These are phyloP conservation scores for Caenorhabditis inopinata DNA, from an alignment of 1,140 invertebrate species.

Conservation along the genomic window DNA sequence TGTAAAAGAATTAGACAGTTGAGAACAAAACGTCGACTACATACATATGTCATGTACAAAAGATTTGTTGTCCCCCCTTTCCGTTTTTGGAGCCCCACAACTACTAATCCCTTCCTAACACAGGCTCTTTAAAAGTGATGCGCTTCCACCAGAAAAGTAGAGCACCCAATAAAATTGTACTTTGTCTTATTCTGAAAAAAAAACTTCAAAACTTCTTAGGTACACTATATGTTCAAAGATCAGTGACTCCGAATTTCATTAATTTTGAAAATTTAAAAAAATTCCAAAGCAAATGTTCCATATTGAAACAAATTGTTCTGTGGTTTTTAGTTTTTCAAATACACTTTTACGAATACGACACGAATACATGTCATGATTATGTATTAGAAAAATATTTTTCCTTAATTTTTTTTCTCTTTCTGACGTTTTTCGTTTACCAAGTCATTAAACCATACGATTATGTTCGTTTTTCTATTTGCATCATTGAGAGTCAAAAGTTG, in stretches of 20 bases:
- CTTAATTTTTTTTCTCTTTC: not conserved
- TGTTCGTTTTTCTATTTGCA: not conserved
- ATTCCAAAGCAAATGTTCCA: no score
- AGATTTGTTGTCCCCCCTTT: constrained; percentile 19
- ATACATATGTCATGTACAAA: constrained; percentile 31
- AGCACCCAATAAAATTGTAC: constrained; percentile 13
- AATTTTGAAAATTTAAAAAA: not conserved
- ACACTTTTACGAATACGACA: no score
- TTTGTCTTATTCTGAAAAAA: constrained; percentile 10
- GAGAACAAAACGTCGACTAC: constrained; percentile 16
- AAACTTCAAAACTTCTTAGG: not conserved
- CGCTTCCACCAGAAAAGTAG: not conserved
- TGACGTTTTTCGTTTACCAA: not conserved
- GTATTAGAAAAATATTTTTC: no score
- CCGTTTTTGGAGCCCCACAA: not conserved
- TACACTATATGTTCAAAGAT: not conserved
- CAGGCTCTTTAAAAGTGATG: not conserved
- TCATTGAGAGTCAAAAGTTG: constrained; percentile 24
- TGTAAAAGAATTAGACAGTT: constrained; percentile 30
- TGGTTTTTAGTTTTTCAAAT: no score
- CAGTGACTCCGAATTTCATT: not conserved
- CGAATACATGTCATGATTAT: no score
- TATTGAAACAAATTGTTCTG: no score
- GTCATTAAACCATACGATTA: constrained; percentile 12
- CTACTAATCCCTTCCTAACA: constrained; percentile 20